These are phyloP conservation scores for Lasioglossum villosulum DNA, from an alignment of 2,888 invertebrate species.

Conservation along the genomic window DNA sequence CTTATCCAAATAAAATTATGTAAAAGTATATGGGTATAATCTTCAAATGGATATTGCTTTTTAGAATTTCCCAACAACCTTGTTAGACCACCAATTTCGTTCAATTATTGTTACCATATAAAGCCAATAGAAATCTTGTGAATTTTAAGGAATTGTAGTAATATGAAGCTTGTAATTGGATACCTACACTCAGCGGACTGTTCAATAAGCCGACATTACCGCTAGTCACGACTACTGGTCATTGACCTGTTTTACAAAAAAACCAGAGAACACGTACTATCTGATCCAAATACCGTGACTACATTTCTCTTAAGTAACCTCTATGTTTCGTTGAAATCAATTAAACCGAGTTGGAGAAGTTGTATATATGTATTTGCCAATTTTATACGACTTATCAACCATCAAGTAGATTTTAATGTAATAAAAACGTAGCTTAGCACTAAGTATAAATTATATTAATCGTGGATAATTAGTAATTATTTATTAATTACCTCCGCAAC, in stretches of 20 bases:
- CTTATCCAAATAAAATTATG: not conserved
- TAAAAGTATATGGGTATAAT: not conserved
- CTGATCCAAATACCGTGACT: constrained; percentile 23
- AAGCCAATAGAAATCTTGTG: not conserved
- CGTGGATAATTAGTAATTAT: not conserved
- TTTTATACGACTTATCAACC: not conserved
- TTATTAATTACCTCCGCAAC: constrained; percentile 69
- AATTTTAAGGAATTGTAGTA: not conserved
- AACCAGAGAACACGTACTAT: constrained; percentile 37
- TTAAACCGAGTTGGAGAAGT: not conserved
- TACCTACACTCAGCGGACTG: not conserved
- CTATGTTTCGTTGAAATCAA: not conserved
- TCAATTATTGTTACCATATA: not conserved
- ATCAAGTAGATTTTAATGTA: not conserved
- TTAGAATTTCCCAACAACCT: not conserved
- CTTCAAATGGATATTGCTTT: not conserved
- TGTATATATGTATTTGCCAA: not conserved
- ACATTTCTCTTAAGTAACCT: constrained; percentile 31
- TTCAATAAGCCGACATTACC: constrained; percentile 18
- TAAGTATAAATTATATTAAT: not conserved
- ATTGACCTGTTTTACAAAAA: constrained; percentile 50
- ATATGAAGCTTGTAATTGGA: not conserved
- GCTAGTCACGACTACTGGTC: constrained; percentile 57
- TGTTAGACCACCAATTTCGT: not conserved
- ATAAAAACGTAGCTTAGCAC: not conserved